Evolutionary conservation across 2,888 invertebrate genomes (phyloP).

Genomic region (Sialis fuliginosa): DNA sequence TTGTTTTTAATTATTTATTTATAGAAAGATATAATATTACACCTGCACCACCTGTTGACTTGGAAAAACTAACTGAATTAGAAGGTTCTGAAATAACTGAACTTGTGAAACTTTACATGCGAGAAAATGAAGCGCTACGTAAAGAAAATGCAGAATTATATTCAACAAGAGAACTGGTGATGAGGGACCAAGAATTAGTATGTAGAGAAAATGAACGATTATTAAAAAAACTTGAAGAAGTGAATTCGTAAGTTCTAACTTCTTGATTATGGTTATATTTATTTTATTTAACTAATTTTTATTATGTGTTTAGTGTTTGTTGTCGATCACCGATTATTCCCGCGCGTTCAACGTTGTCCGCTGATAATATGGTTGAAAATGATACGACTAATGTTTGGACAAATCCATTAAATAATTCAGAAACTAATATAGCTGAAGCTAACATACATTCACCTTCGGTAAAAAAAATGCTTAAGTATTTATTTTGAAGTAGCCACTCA

Average conservation of each 20-base stretch:
- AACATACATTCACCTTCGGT: no score
- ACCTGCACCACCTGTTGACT: slow-evolving; percentile 44
- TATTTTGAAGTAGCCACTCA: no score
- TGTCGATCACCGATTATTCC: slow-evolving; percentile 69
- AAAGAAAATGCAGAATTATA: slow-evolving; percentile 76
- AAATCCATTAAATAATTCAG: slow-evolving; percentile 28
- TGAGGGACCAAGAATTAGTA: slow-evolving; percentile 77
- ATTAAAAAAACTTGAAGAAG: slow-evolving; percentile 72
- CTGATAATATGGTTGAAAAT: slow-evolving; percentile 23
- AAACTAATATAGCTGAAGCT: no score
- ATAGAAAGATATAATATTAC: slow-evolving; percentile 20
- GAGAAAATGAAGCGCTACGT: slow-evolving; percentile 58
- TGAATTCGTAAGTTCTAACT: slow-evolving; percentile 52
- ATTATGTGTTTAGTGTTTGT: slow-evolving; percentile 41
- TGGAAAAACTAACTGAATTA: slow-evolving; percentile 54
- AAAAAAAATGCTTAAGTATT: no score
- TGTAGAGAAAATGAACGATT: slow-evolving; percentile 82
- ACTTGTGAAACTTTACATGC: slow-evolving; percentile 69
- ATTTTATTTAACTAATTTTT: slow-evolving; percentile 2
- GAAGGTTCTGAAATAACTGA: slow-evolving; percentile 68
- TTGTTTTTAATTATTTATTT: slow-evolving; percentile 1
- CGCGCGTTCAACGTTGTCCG: slow-evolving; percentile 54
- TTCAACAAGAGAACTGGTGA: slow-evolving; percentile 56
- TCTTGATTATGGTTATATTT: neutral
- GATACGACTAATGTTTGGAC: slow-evolving; percentile 49